Conservation (phyloP, 2,888 invertebrate species). For the Tenodera sinensis region DNA sequence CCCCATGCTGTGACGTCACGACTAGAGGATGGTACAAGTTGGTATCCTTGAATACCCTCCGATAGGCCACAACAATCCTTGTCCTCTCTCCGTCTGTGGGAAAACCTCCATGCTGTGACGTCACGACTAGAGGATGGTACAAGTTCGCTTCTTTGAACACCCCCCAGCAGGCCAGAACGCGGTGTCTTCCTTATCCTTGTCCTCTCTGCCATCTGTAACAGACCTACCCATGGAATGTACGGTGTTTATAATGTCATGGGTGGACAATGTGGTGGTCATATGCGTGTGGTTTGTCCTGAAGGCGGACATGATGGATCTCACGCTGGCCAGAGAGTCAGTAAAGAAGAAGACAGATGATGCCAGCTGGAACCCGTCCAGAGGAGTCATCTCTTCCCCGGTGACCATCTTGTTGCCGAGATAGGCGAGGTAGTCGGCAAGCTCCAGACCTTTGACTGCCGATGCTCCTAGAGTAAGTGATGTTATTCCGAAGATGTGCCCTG, state of each 20-base stretch:
- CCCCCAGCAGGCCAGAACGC: neutral
- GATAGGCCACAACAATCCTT: too few species aligned
- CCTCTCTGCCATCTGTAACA: neutral
- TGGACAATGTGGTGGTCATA: neutral
- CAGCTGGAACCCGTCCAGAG: constrained; percentile 20
- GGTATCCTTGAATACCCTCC: too few species aligned
- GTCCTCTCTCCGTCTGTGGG: neutral
- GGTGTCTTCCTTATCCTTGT: neutral
- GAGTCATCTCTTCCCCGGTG: constrained; percentile 1
- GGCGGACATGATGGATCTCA: neutral
- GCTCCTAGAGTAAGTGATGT: neutral
- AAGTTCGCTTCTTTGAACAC: neutral
- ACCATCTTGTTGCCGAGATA: neutral
- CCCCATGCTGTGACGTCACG: too few species aligned
- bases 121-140: neutral
- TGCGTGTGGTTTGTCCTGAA: neutral
- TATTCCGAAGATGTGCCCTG: neutral
- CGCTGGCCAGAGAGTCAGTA: neutral
- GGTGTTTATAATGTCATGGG: neutral
- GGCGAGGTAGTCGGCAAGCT: neutral
- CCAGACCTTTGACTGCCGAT: constrained; percentile 8
- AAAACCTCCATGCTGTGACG: neutral
- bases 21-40: too few species aligned
- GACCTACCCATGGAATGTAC: neutral
- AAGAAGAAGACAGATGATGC: constrained; percentile 18